These are phyloP conservation scores for Bubo blakistoni DNA, from an alignment of 2,113 vertebrate species.

Conservation along the genomic window DNA sequence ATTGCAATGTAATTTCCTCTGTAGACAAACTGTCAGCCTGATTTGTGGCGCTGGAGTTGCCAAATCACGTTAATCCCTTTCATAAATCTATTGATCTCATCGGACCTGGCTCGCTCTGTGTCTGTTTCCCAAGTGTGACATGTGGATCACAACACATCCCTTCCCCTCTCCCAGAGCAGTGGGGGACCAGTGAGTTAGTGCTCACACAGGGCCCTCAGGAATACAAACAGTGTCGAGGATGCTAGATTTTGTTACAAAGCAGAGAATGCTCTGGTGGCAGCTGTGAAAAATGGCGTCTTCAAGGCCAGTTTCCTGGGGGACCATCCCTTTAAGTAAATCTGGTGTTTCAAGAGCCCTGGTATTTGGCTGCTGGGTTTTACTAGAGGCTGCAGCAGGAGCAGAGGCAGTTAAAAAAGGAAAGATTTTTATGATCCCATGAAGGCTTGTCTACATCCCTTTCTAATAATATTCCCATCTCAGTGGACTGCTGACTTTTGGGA, in stretches of 20 bases:
- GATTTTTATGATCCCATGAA: background rate
- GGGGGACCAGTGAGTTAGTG: background rate
- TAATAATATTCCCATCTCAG: background rate
- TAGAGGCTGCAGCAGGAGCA: background rate
- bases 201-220: rapidly evolving
- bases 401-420: background rate
- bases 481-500: background rate
- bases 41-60: background rate
- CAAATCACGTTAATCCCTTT: background rate
- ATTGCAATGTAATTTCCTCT: background rate
- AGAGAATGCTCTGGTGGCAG: background rate
- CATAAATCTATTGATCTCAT: background rate
- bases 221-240: rapidly evolving
- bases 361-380: background rate
- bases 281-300: background rate
- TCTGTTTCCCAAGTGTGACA: background rate
- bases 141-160: background rate
- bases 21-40: background rate
- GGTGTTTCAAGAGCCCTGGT: background rate
- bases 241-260: background rate
- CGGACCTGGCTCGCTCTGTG: rapidly evolving
- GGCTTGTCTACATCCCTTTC: background rate
- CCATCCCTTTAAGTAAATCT: background rate
- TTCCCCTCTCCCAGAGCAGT: background rate
- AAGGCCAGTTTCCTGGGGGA: background rate